These are phyloP conservation scores for Nephrotoma flavescens DNA, from an alignment of 2,888 invertebrate genomes.

Conservation along the genomic window DNA sequence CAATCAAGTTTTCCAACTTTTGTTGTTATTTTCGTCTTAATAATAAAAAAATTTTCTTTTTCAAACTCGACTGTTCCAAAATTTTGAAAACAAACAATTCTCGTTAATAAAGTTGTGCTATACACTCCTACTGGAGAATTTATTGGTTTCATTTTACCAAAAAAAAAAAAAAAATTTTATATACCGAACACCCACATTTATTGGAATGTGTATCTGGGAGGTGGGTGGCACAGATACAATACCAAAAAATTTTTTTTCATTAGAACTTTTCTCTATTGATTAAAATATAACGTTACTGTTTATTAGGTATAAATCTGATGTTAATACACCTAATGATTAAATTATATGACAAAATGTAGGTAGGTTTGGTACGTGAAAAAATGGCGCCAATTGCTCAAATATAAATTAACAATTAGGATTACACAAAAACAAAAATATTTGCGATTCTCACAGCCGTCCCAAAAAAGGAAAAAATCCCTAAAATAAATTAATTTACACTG, in stretches of 20 bases:
- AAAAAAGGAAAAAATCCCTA: background rate
- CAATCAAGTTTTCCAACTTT: background rate
- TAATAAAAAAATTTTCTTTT: background rate
- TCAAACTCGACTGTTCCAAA: background rate
- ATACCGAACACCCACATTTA: background rate
- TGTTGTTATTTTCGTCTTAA: background rate
- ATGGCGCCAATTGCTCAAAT: background rate
- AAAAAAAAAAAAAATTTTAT: background rate
- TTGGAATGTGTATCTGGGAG: too few relatives aligned
- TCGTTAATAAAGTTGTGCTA: background rate
- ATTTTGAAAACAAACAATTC: background rate
- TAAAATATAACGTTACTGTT: background rate
- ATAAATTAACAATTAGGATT: background rate
- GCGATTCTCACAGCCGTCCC: too few relatives aligned
- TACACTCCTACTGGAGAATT: background rate
- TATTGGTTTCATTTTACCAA: background rate
- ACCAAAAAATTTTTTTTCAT: too few relatives aligned
- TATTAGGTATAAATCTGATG: background rate
- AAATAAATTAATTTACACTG: background rate
- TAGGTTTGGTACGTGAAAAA: background rate
- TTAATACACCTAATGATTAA: background rate
- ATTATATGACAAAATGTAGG: background rate
- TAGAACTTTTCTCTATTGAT: background rate
- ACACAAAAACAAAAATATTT: background rate
- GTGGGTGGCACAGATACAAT: too few relatives aligned